phyloP scores from a whole-genome alignment of 2,113 vertebrate species.

The Saguinus midas region DNA sequence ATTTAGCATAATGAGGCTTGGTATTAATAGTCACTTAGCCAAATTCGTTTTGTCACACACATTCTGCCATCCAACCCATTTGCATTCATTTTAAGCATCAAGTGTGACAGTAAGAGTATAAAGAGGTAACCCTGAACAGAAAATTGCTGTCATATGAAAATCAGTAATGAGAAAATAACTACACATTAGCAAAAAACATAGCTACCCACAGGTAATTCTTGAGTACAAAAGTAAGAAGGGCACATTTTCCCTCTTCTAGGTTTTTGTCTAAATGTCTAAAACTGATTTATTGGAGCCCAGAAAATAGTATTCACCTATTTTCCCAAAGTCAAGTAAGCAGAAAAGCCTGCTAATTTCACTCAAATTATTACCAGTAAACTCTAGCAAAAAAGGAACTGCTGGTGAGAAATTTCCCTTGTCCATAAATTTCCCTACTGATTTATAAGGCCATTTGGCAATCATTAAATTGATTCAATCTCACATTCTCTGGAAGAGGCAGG shows the following conservation, averaged over 20 bases:
- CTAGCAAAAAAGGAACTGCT: neutral
- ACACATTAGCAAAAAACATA: conserved; percentile 70
- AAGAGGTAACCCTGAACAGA: conserved; percentile 60
- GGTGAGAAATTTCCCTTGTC: conserved; percentile 45
- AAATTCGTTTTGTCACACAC: conserved; percentile 16
- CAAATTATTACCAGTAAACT: conserved; percentile 51
- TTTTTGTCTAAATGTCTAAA: conserved; percentile 33
- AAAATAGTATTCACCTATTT: conserved; percentile 48
- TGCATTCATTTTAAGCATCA: conserved; percentile 73
- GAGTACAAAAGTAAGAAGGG: neutral
- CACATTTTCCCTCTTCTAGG: neutral
- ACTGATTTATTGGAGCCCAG: conserved; percentile 46
- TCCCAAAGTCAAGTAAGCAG: conserved; percentile 58
- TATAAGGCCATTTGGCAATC: conserved; percentile 57
- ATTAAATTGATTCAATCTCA: conserved; percentile 43
- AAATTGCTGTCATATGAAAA: conserved; percentile 78
- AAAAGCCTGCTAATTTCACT: conserved; percentile 60
- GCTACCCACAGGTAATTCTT: conserved; percentile 53
- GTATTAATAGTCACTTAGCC: conserved; percentile 64
- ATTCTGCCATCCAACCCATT: conserved; percentile 52
- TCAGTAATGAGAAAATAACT: conserved; percentile 74
- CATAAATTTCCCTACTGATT: conserved; percentile 61
- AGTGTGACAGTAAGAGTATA: conserved; percentile 60
- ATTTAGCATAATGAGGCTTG: conserved; percentile 56
- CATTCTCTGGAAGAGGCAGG: neutral